phyloP scores from a whole-genome alignment of 2,888 invertebrate species.

The Philonicus albiceps region DNA sequence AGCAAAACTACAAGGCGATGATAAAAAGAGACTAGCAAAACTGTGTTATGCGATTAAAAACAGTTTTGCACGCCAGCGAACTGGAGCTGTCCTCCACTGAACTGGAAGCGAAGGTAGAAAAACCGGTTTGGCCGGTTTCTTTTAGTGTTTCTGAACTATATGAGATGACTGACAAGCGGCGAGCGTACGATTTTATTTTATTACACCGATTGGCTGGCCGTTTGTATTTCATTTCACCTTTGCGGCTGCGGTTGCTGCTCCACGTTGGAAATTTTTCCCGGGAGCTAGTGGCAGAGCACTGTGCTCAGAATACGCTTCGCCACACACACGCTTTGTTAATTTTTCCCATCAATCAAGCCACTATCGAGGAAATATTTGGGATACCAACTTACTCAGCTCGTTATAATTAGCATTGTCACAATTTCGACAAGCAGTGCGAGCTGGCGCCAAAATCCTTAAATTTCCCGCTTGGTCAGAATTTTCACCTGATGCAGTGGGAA shows the following conservation, averaged over 20 bases:
- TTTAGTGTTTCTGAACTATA: constrained; percentile 11
- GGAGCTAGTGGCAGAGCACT: not conserved
- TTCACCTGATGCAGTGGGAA: constrained; percentile 21
- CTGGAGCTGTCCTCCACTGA: not conserved
- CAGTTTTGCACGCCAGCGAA: constrained; percentile 13
- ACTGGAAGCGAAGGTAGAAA: not conserved
- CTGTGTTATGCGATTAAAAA: constrained; percentile 16
- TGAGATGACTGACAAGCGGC: not conserved
- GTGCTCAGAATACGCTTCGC: not conserved
- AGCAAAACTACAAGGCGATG: not conserved
- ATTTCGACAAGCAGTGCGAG: not conserved
- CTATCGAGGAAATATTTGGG: not conserved
- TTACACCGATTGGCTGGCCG: not conserved
- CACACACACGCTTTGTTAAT: not conserved
- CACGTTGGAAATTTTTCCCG: not conserved
- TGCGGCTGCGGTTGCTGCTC: not conserved
- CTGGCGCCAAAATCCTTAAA: constrained; percentile 18
- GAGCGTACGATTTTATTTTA: not conserved
- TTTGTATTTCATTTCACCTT: constrained; percentile 8
- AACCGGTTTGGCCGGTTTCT: constrained; percentile 16
- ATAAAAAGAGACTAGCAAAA: not conserved
- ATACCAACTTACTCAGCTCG: not conserved
- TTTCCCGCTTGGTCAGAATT: not conserved
- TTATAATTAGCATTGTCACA: not conserved
- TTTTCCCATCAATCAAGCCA: not conserved